phyloP scores from a whole-genome alignment of 2,888 invertebrate species.

The Apodemia mormo region DNA sequence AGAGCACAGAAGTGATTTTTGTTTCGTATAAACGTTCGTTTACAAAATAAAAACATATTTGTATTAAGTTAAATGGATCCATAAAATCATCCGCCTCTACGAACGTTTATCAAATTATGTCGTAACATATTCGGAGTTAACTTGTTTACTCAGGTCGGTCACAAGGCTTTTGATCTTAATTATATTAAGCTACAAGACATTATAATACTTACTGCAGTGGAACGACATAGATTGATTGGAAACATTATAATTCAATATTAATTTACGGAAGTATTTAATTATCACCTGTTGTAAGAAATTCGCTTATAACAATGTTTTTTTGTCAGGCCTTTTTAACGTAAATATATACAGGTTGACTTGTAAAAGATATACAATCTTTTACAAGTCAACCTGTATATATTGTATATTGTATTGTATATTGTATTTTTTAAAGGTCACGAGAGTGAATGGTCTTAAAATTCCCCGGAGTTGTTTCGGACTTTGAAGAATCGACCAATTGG shows the following conservation, averaged over 20 bases:
- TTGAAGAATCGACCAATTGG: no score
- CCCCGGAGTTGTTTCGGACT: no score
- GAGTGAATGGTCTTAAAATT: no score
- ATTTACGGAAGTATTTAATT: not conserved
- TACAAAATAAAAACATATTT: not conserved
- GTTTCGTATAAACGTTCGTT: not conserved
- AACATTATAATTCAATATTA: not conserved
- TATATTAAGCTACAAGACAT: not conserved
- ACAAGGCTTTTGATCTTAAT: conserved; percentile 2
- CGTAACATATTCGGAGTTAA: not conserved
- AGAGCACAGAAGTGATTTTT: no score
- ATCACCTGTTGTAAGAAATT: not conserved
- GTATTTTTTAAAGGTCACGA: no score
- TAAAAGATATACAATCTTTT: no score
- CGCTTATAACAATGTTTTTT: no score
- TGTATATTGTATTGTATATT: no score
- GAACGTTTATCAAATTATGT: not conserved
- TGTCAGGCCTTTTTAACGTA: no score
- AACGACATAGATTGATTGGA: not conserved
- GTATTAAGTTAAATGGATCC: not conserved
- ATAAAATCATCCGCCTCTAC: not conserved
- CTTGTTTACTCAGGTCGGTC: not conserved
- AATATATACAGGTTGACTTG: no score
- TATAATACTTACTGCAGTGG: not conserved
- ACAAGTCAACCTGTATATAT: no score